Evolutionary conservation across 2,797 vertebrate species (phyloP).

Genomic region (Chloroceryle inda): DNA sequence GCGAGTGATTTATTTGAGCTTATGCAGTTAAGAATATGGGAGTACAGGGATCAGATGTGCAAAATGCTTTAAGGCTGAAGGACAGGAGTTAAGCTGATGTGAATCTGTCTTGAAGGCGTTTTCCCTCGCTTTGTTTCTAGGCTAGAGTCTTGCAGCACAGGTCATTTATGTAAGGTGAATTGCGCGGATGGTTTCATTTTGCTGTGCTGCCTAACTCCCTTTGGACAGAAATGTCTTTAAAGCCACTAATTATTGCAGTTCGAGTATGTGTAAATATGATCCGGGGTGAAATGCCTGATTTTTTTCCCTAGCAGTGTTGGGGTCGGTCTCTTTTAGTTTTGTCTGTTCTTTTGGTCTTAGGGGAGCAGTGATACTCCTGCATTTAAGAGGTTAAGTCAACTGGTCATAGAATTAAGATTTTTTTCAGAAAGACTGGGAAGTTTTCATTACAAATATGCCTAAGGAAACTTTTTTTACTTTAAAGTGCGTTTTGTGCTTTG

Average conservation of each 20-base stretch:
- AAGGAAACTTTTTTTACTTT: background rate
- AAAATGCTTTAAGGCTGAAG: background rate
- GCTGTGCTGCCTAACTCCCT: background rate
- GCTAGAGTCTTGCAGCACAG: background rate
- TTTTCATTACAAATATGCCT: background rate
- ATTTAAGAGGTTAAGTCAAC: background rate
- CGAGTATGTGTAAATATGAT: background rate
- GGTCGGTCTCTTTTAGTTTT: background rate
- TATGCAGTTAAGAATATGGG: background rate
- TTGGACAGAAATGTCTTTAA: conserved; percentile 17
- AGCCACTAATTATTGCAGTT: conserved; percentile 21
- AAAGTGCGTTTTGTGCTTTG: background rate
- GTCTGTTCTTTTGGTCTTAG: background rate
- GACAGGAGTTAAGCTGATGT: background rate
- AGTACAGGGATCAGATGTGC: conserved; percentile 7
- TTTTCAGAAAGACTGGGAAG: background rate
- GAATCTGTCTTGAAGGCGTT: background rate
- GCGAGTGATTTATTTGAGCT: background rate
- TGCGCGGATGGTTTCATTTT: conserved; percentile 6
- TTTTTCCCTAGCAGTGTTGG: background rate
- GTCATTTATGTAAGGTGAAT: background rate
- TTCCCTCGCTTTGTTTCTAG: background rate
- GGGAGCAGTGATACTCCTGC: background rate
- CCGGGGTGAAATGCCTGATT: background rate
- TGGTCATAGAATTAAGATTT: background rate